Evolutionary conservation across 2,888 invertebrate species (phyloP), one percentile per base, ranked within the genome.

Genomic region (Lasioglossum malachurum): DNA sequence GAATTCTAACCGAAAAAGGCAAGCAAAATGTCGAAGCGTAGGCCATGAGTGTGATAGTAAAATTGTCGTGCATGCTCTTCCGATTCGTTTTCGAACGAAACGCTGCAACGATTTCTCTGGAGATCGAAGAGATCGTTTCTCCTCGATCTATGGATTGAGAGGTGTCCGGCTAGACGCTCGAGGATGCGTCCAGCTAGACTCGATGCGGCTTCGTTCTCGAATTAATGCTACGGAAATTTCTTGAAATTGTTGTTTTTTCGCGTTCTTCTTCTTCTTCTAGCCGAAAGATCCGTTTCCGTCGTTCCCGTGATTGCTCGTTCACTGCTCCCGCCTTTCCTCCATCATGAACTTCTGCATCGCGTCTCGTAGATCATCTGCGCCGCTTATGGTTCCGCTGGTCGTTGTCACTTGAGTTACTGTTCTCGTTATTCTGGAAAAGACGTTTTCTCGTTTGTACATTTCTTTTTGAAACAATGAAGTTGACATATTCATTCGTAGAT

Each of bases 341-440:
- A 95, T 92, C 96, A 96, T 96, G 91, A 96, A 96, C 90, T 96
- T 96, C 92, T 96, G 96, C 95, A 96, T 96, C 14, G 96, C 96
- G 88, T 96, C 96, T 81, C 95, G 95, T 64, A 96, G 92, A 79
- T 96, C 95, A 14, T 95, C 95, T 44, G 94, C 92, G 38, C 92
- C 94, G 60, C 91, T 93, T 64, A 84, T 88, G 31, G 88, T 88
- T 41, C 88, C 90, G 69, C 84, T 83, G 72, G 95, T 94, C 89
- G 96, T 95, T 84, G 95, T 95, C 72, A 96, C 96, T 93, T 96
- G 94, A 81, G 71, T 41, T 38, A 96, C 94, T n/a, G 96, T 96
- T 93, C 95, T 95, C 78, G 96, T 96, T 93, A 96, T 95, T 94
- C 96, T 96, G 92, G 14, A 94, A 92, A 27, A 19, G 8, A 16